These are phyloP conservation scores for Hyles vespertilio DNA, from an alignment of 1,140 invertebrate species.

Conservation along the genomic window DNA sequence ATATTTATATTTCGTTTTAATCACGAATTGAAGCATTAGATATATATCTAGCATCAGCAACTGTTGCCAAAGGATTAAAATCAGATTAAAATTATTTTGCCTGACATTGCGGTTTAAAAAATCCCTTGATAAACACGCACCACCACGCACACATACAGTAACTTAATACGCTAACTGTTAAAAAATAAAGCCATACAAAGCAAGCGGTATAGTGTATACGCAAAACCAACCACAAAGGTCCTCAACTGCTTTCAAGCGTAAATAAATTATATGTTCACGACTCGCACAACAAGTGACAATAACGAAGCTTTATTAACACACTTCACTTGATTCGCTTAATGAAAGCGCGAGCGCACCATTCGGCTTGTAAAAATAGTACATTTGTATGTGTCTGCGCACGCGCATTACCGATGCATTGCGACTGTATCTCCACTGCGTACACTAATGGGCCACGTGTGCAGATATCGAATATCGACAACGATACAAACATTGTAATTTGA, in stretches of 20 bases:
- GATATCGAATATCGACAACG: constrained; percentile 21
- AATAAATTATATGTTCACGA: background rate
- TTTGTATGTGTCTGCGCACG: constrained; percentile 21
- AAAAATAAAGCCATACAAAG: background rate
- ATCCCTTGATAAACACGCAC: too few species aligned
- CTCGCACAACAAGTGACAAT: background rate
- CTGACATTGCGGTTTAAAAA: too few species aligned
- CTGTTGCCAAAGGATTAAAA: too few species aligned
- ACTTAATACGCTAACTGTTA: too few species aligned
- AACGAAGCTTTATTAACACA: background rate
- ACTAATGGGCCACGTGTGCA: constrained; percentile 38
- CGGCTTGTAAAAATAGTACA: constrained; percentile 18
- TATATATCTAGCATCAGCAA: too few species aligned
- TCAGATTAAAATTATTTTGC: too few species aligned
- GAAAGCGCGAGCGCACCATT: background rate
- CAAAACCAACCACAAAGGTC: background rate
- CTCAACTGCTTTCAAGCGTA: background rate
- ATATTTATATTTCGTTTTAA: too few species aligned
- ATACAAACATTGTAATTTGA: constrained; percentile 9
- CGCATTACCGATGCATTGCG: constrained; percentile 22
- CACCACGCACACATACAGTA: too few species aligned
- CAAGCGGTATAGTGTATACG: background rate
- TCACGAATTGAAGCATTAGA: too few species aligned
- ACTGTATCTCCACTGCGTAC: constrained; percentile 20
- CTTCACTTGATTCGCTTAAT: background rate